Percentiles rank a stretch among this genome's conserved stretches.
Conservation (phyloP, 2,888 invertebrate species). For the Melieria picta region DNA sequence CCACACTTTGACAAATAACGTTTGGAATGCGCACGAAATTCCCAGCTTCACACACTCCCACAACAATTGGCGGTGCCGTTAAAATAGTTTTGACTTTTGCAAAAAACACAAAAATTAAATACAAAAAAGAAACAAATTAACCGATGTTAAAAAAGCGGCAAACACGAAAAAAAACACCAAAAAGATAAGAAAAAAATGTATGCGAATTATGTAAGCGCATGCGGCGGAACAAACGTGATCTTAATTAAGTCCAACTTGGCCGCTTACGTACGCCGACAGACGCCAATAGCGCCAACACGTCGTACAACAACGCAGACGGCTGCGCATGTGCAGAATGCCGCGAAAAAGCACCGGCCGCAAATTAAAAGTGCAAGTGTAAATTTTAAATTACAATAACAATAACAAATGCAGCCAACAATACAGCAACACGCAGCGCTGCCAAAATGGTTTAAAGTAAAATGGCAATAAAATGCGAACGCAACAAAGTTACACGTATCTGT, state of each 20-base stretch:
- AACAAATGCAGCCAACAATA: conserved; percentile 7
- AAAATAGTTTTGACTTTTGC: background rate
- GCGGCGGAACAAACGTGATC: conserved; percentile 46
- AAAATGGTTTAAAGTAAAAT: conserved; percentile 9
- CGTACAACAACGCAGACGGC: background rate
- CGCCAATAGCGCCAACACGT: background rate
- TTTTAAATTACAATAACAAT: conserved; percentile 26
- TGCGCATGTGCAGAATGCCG: background rate
- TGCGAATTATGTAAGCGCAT: conserved; percentile 35
- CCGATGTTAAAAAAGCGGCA: background rate
- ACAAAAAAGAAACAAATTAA: background rate
- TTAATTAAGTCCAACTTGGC: conserved; percentile 45
- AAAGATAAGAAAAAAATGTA: conserved; percentile 8
- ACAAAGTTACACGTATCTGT: background rate
- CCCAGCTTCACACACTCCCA: no score
- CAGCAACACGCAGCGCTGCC: background rate
- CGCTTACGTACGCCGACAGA: background rate
- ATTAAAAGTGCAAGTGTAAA: conserved; percentile 34
- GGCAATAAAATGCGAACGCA: conserved; percentile 17
- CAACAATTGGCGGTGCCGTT: no score
- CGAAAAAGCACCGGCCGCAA: conserved; percentile 12
- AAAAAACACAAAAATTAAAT: background rate
- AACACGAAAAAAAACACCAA: background rate
- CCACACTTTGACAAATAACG: no score
- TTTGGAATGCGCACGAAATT: no score